phyloP scores from a whole-genome alignment of 2,113 vertebrate genomes.

The Mungos mungo region DNA sequence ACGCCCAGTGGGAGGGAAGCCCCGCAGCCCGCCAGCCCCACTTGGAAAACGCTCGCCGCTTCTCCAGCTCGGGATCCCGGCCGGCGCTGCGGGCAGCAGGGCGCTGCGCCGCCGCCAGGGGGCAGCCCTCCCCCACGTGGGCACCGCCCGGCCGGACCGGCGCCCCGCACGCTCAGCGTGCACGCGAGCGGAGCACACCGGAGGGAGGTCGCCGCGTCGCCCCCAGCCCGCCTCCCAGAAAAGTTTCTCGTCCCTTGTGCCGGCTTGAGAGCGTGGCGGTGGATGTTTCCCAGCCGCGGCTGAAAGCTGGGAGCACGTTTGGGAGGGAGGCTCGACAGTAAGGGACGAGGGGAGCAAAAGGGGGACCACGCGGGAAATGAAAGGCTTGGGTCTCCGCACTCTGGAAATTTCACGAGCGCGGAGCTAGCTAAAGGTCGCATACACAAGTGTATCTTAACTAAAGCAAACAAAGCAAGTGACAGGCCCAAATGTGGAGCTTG shows the following conservation, averaged over 20 bases:
- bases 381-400: neutral
- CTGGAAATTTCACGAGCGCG: neutral
- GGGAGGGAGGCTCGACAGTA: too few species aligned
- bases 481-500: neutral
- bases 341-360: neutral
- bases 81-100: neutral
- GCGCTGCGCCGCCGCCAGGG: slow-evolving; percentile 50
- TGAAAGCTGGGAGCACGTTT: neutral
- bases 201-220: rapidly evolving
- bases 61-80: rapidly evolving
- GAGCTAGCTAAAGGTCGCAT: neutral
- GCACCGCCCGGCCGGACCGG: rapidly evolving
- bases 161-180: neutral
- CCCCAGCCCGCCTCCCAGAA: neutral
- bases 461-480: neutral
- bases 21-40: rapidly evolving
- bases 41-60: neutral
- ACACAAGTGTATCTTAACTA: neutral
- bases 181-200: neutral
- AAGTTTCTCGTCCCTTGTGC: neutral
- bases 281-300: neutral
- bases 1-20: neutral
- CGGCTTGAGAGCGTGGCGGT: neutral
- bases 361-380: neutral
- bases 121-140: slow-evolving; percentile 39